Evolutionary conservation across 2,888 invertebrate genomes (phyloP).

Genomic region (Papilio protenor): DNA sequence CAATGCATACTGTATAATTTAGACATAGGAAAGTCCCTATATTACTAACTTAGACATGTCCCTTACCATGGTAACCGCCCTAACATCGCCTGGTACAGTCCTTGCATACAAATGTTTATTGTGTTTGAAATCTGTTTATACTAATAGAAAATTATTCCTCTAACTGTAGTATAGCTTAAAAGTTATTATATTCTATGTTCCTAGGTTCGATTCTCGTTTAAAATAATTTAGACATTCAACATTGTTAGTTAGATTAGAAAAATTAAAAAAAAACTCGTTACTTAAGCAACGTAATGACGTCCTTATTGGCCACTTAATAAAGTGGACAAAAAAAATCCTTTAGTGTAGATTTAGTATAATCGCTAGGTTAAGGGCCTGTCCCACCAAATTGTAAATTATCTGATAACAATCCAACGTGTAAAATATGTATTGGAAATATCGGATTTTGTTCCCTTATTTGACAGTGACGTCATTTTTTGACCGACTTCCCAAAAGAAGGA

Average conservation of each 20-base stretch:
- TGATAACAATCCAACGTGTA: no score
- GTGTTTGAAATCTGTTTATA: slow-evolving; percentile 1
- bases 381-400: no score
- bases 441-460: no score
- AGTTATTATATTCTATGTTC: neutral
- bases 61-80: slow-evolving; percentile 18
- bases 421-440: no score
- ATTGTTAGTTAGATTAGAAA: neutral
- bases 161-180: neutral
- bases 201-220: neutral
- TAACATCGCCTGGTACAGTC: slow-evolving; percentile 20
- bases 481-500: no score
- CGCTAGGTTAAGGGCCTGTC: no score
- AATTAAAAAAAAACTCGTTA: neutral
- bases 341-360: no score
- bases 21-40: slow-evolving; percentile 33
- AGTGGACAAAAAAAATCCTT: no score
- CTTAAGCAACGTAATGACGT: no score
- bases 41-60: slow-evolving; percentile 31
- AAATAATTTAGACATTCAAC: neutral
- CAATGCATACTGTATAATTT: slow-evolving; percentile 42
- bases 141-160: neutral
- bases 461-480: no score
- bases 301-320: no score
- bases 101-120: slow-evolving; percentile 17